Percentiles rank a stretch among this genome's conserved stretches.
Conservation (phyloP, 2,888 invertebrate genomes). For the Trisateles emortualis region DNA sequence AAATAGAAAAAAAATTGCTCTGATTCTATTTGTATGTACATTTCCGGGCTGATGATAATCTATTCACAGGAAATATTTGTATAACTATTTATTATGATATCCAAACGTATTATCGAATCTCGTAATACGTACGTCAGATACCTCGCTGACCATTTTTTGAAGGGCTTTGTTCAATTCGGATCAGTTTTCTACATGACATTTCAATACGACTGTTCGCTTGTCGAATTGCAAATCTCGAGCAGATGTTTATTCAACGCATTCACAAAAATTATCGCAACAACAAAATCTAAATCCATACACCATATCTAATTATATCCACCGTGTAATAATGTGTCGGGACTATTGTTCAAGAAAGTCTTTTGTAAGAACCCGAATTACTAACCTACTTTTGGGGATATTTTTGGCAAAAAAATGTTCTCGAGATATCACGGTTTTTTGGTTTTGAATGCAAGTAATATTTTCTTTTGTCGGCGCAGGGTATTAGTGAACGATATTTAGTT, state of each 20-base stretch:
- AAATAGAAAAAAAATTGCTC: neutral
- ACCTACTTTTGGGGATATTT: conserved; percentile 85
- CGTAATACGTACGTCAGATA: conserved; percentile 36
- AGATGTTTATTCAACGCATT: conserved; percentile 82
- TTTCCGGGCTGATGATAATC: conserved; percentile 23
- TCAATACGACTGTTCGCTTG: conserved; percentile 76
- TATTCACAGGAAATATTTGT: conserved; percentile 20
- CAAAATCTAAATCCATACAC: conserved; percentile 86
- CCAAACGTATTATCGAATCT: conserved; percentile 37
- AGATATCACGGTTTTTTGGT: conserved; percentile 82
- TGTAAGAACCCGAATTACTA: conserved; percentile 82
- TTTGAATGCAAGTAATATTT: conserved; percentile 80
- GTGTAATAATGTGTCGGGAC: conserved; percentile 74
- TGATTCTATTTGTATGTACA: conserved; percentile 4
- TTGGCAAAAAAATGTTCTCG: conserved; percentile 70
- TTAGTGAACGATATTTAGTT: conserved; percentile 73
- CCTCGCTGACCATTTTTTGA: conserved; percentile 78
- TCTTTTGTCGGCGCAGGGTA: conserved; percentile 72
- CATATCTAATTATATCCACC: conserved; percentile 87
- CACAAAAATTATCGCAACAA: conserved; percentile 83
- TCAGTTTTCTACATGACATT: conserved; percentile 84
- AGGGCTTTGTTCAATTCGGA: conserved; percentile 71
- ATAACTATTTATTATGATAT: conserved; percentile 40
- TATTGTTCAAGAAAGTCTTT: conserved; percentile 73
- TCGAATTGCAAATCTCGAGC: conserved; percentile 78